Evolutionary conservation across 2,888 invertebrate genomes (phyloP).

Genomic region (Ochropleura leucogaster): DNA sequence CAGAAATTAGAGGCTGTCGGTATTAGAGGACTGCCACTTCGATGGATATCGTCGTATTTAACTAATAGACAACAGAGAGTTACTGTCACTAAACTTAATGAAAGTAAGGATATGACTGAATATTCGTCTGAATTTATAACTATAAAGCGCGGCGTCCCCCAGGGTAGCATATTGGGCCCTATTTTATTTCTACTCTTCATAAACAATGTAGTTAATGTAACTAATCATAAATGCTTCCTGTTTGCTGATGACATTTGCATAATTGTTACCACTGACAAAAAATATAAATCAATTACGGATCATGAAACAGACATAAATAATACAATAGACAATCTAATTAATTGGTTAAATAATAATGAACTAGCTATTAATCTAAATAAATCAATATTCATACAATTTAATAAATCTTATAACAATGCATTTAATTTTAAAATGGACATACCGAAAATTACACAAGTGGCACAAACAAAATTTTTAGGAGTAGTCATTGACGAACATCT

Average conservation of each 20-base stretch:
- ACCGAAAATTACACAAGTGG: no score
- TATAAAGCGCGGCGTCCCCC: neutral
- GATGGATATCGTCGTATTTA: neutral
- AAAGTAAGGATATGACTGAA: neutral
- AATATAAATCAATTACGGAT: neutral
- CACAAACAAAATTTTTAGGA: no score
- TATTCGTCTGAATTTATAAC: neutral
- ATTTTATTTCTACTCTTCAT: slow-evolving; percentile 1
- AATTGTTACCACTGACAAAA: no score
- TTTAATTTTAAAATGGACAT: no score
- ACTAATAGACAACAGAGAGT: neutral
- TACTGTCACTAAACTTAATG: neutral
- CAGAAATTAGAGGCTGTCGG: no score
- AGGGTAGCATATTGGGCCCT: slow-evolving; percentile 10
- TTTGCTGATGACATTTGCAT: no score
- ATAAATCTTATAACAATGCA: no score
- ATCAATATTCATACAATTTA: neutral
- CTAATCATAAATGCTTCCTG: neutral
- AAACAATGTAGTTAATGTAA: neutral
- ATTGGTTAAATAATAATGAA: neutral
- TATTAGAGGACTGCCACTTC: no score
- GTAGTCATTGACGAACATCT: no score
- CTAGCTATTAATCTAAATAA: neutral
- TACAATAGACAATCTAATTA: neutral
- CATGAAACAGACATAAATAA: neutral